These are phyloP conservation scores for Otus sunia DNA, from an alignment of 2,113 vertebrate genomes.

Conservation along the genomic window DNA sequence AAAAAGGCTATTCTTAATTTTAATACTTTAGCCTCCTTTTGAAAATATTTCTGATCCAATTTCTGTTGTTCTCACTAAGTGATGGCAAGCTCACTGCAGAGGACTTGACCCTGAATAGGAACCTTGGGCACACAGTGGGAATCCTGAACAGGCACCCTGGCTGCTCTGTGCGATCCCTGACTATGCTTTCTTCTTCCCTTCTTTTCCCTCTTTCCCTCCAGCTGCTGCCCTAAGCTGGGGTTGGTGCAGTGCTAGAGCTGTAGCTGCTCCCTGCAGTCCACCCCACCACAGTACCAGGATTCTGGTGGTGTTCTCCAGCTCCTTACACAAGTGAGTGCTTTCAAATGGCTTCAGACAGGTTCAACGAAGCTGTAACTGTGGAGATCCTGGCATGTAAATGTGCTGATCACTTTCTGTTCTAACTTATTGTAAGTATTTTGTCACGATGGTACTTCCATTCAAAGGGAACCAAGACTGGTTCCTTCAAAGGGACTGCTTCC, in stretches of 20 bases:
- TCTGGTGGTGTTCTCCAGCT: neutral
- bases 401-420: neutral
- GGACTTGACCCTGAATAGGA: neutral
- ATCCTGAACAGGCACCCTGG: neutral
- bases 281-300: neutral
- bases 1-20: neutral
- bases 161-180: neutral
- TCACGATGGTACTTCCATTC: neutral
- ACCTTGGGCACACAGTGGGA: neutral
- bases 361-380: neutral
- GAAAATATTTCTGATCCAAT: neutral
- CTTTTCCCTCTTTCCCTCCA: neutral
- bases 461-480: neutral
- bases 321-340: neutral
- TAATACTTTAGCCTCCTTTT: neutral
- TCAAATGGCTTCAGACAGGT: neutral
- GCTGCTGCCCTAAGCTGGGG: neutral
- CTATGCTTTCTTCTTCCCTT: neutral
- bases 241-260: neutral
- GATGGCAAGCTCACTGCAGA: neutral
- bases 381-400: neutral
- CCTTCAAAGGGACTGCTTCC: neutral
- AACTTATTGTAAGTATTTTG: neutral
- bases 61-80: neutral
- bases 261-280: neutral